Evolutionary conservation across 2,888 invertebrate species (phyloP), one percentile per base, ranked within the genome.

Genomic region (Eupithecia pulchellata): DNA sequence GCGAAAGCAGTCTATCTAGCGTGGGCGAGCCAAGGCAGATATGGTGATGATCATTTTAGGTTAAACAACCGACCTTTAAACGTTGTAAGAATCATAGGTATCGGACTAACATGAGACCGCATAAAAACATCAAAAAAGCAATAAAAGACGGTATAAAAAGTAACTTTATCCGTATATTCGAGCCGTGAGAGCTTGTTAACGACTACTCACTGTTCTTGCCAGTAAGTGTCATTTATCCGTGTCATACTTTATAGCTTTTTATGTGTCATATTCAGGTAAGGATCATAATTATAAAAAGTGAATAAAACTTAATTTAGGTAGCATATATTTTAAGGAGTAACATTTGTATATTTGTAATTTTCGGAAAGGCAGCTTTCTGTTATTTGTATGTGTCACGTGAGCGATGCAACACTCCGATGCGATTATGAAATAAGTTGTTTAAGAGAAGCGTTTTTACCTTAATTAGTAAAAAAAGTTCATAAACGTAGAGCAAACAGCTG

Each of bases 161-260:
- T 42, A 68, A 73, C 69, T 67, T 66, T 65, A 70, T 32, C 60
- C 60, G 55, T 55, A 58, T 61, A 69, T 71, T 74, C 68, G 74
- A 72, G 72, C 74, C 68, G 52, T 64, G 62, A 52, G 71, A 69
- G 71, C 69, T 36, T 77, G 77, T 76, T 79, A 76, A 77, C 66
- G 75, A 69, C 65, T 60, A 71, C 61, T 69, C 32, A 57, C 70
- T 72, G 70, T 75, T 75, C 71, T 61, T 61, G 61, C 13, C 61
- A 8, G 58, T 73, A 69, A 64, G 62, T 69, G 68, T 72, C 64
- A 42, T 70, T 62, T 67, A 65, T 65, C 27, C 42, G 14, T 61
- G 61, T 64, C 29, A n/a, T 8, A 61, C 61, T 20, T 61, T 65
- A 55, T n/a, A 57, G n/a, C 25, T 64, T 64, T 52, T 65, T 47